A percentile compares a stretch with the other conserved stretches of the same genome.
Evolutionary conservation across 2,113 vertebrate species (phyloP).

Genomic region (Lathamus discolor): DNA sequence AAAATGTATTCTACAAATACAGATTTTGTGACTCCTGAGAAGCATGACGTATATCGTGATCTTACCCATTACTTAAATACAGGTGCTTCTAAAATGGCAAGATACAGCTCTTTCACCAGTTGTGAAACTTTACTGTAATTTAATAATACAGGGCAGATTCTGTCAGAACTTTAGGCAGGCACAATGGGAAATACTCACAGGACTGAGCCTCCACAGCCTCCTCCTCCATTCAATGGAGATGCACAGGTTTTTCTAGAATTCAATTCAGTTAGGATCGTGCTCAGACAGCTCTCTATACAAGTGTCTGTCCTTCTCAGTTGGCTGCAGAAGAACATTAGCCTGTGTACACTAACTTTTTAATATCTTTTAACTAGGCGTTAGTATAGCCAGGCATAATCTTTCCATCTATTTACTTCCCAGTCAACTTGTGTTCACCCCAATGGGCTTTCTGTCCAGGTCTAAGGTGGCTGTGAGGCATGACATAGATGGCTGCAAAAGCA

Average conservation of each 20-base stretch:
- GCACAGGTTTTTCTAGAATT: background rate
- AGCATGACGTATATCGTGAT: accelerated
- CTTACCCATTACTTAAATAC: background rate
- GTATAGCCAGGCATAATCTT: background rate
- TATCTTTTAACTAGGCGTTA: background rate
- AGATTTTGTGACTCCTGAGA: background rate
- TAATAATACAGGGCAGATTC: background rate
- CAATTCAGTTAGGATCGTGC: background rate
- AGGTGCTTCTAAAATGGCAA: background rate
- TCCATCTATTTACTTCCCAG: background rate
- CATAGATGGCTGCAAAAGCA: background rate
- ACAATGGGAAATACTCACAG: background rate
- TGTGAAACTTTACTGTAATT: background rate
- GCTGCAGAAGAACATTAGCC: background rate
- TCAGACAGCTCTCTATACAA: background rate
- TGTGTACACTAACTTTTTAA: background rate
- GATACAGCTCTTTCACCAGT: background rate
- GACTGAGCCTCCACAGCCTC: background rate
- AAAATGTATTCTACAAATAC: background rate
- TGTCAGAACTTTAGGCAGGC: background rate
- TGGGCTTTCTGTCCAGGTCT: background rate
- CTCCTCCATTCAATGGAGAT: background rate
- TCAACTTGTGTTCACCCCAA: background rate
- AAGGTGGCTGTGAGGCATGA: background rate
- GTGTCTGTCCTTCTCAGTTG: background rate